phyloP scores from a whole-genome alignment of 2,113 vertebrate genomes.

The Reinhardtius hippoglossoides region DNA sequence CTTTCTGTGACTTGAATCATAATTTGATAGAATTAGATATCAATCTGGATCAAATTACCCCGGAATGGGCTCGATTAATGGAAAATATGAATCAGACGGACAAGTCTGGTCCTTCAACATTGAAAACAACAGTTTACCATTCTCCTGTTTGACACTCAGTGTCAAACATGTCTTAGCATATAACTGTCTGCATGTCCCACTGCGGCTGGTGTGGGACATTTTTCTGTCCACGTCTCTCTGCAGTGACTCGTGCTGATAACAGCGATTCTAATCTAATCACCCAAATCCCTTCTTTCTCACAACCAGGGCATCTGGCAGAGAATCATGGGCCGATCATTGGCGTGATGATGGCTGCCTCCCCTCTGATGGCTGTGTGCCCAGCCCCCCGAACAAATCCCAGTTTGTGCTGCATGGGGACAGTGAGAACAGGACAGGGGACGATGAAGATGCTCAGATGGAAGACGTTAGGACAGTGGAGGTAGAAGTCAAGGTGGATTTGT shows the following conservation, averaged over 20 bases:
- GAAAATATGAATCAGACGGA: too few species aligned
- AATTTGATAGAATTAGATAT: slow-evolving; percentile 21
- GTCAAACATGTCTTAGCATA: too few species aligned
- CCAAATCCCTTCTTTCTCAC: not conserved
- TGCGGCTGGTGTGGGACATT: slow-evolving; percentile 40
- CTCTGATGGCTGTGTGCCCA: too few species aligned
- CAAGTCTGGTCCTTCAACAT: too few species aligned
- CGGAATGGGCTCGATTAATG: not conserved
- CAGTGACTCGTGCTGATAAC: slow-evolving; percentile 9
- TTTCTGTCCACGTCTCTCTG: not conserved
- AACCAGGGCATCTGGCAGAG: too few species aligned
- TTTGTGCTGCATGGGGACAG: slow-evolving; percentile 28
- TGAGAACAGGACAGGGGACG: slow-evolving; percentile 32
- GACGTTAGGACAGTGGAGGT: slow-evolving; percentile 3
- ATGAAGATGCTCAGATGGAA: slow-evolving; percentile 52
- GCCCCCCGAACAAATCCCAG: not conserved
- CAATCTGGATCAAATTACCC: slow-evolving; percentile 21
- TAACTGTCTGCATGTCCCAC: not conserved
- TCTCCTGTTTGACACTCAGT: too few species aligned
- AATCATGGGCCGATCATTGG: not conserved
- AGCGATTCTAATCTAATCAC: slow-evolving; percentile 9
- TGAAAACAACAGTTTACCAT: too few species aligned
- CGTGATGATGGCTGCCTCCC: slow-evolving; percentile 10
- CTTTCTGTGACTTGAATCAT: too few species aligned
- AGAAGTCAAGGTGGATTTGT: not conserved